phyloP scores from a whole-genome alignment of 2,113 vertebrate genomes.

The Origma solitaria region DNA sequence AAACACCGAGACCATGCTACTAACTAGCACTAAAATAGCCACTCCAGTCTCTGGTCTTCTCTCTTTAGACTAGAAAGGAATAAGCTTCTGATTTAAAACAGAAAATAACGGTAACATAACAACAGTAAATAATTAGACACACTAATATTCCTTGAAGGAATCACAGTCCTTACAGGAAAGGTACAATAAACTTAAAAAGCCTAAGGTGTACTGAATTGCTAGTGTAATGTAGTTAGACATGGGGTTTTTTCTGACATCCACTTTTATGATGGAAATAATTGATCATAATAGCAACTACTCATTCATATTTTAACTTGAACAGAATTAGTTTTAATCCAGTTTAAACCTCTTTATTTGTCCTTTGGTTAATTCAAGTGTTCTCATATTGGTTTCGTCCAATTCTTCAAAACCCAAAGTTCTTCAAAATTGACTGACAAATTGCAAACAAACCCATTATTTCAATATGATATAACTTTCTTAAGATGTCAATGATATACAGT shows the following conservation, averaged over 20 bases:
- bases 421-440: not conserved
- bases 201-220: not conserved
- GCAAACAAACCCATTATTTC: not conserved
- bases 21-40: not conserved
- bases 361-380: not conserved
- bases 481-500: not conserved
- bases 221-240: accelerated
- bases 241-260: not conserved
- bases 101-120: not conserved
- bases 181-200: not conserved
- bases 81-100: not conserved
- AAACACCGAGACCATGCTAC: not conserved
- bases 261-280: not conserved
- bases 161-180: not conserved
- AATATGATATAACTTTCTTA: not conserved
- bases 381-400: not conserved
- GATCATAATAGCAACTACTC: not conserved
- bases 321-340: not conserved
- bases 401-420: not conserved
- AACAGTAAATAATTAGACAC: not conserved
- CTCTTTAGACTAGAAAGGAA: not conserved
- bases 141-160: not conserved
- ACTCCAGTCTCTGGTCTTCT: not conserved
- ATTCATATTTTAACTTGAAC: not conserved
- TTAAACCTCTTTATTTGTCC: not conserved